Percentiles rank a stretch among this genome's conserved stretches.
Evolutionary conservation across 92 coral and sea anemone genomes (phyloP).

Genomic region (Parazoanthus atlanticus): DNA sequence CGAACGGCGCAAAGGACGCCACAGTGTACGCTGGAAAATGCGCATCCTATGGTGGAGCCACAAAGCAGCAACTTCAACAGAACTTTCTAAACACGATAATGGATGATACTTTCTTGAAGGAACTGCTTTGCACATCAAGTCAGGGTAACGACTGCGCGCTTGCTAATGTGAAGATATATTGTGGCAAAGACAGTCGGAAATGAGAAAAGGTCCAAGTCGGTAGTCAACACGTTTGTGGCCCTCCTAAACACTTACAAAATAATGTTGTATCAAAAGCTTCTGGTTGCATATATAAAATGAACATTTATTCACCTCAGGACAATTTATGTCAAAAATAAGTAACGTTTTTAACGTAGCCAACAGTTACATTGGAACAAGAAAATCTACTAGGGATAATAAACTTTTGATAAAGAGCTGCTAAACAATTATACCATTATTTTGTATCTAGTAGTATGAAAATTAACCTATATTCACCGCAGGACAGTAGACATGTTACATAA

Average conservation of each 20-base stretch:
- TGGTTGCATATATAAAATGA: not conserved
- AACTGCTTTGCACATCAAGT: conserved; percentile 45
- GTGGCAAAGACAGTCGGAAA: conserved; percentile 67
- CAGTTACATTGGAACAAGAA: no score
- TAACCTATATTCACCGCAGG: no score
- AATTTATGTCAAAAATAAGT: no score
- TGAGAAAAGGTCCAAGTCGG: conserved; percentile 37
- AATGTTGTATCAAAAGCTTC: no score
- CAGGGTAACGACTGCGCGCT: conserved; percentile 54
- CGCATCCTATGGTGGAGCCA: conserved; percentile 47
- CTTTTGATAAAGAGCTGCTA: no score
- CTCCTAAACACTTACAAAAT: no score
- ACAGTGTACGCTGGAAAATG: conserved; percentile 73
- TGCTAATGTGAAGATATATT: conserved; percentile 66
- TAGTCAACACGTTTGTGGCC: not conserved
- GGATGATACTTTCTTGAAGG: conserved; percentile 25
- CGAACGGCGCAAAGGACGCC: conserved; percentile 55
- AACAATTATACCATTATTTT: no score
- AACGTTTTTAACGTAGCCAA: no score
- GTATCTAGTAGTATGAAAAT: no score
- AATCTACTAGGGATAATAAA: no score
- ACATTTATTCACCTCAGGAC: not conserved
- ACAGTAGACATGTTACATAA: no score
- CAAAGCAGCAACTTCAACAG: conserved; percentile 51
- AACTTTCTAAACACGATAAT: conserved; percentile 46